Evolutionary conservation across 2,113 vertebrate species (phyloP).

Genomic region (Anas platyrhynchos): DNA sequence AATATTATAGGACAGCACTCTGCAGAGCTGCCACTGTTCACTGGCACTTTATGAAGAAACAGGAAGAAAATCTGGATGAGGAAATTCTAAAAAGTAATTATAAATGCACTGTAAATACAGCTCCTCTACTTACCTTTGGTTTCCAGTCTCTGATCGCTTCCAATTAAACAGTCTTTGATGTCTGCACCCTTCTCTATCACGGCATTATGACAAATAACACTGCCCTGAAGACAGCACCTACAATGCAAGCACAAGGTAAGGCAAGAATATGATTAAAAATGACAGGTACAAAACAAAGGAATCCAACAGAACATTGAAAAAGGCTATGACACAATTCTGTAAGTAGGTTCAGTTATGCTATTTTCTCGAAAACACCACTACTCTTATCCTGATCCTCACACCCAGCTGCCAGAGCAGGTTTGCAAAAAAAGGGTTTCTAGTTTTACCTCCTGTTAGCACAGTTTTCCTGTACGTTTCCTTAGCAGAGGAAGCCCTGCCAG

Average conservation of each 20-base stretch:
- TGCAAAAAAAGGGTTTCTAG: neutral
- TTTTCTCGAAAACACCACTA: neutral
- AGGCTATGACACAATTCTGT: neutral
- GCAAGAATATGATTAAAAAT: neutral
- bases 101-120: neutral
- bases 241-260: slow-evolving; percentile 45
- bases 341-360: neutral
- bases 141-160: slow-evolving; percentile 87
- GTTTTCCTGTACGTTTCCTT: slow-evolving; percentile 7
- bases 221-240: slow-evolving; percentile 92
- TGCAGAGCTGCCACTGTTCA: neutral
- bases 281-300: neutral
- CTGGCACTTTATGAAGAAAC: neutral
- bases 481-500: slow-evolving; percentile 22
- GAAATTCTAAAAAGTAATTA: neutral
- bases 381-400: neutral
- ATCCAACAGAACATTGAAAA: neutral
- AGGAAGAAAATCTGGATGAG: neutral
- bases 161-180: slow-evolving; percentile 94
- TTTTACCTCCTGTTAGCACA: slow-evolving; percentile 32
- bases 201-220: slow-evolving; percentile 92
- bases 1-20: neutral
- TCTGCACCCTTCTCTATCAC: slow-evolving; percentile 92
- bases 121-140: slow-evolving; percentile 83
- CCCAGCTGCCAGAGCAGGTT: neutral